These are phyloP conservation scores for Netelia melanura DNA, from an alignment of 2,888 invertebrate genomes.

Conservation along the genomic window DNA sequence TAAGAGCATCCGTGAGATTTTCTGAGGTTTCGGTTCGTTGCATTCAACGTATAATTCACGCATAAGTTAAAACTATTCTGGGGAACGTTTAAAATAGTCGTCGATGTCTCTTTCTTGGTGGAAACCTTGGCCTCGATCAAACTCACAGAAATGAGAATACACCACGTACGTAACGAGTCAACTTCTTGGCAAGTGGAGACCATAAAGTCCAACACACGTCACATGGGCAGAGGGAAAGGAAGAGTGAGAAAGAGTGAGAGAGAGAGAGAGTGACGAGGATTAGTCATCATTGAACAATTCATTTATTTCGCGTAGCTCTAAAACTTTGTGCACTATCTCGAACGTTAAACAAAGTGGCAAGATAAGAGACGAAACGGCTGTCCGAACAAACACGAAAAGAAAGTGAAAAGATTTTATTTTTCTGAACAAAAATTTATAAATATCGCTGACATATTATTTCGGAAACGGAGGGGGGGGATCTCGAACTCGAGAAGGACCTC, in stretches of 20 bases:
- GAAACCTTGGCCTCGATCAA: slow-evolving; percentile 68
- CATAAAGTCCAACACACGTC: slow-evolving; percentile 27
- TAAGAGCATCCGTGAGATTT: slow-evolving; percentile 29
- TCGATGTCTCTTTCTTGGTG: slow-evolving; percentile 10
- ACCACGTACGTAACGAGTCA: slow-evolving; percentile 42
- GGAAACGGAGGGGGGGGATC: background rate
- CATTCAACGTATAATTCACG: slow-evolving; percentile 39
- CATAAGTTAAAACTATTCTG: slow-evolving; percentile 46
- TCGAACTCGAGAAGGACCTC: background rate
- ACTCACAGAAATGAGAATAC: slow-evolving; percentile 67
- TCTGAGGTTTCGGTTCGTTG: slow-evolving; percentile 51
- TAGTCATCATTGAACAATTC: slow-evolving; percentile 62
- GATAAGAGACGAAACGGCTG: slow-evolving; percentile 43
- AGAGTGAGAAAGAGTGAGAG: background rate
- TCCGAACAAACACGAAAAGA: slow-evolving; percentile 10
- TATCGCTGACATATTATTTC: slow-evolving; percentile 39
- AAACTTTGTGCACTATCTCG: slow-evolving; percentile 24
- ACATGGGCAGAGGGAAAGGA: slow-evolving; percentile 18
- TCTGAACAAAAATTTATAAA: slow-evolving; percentile 28
- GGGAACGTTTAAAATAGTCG: slow-evolving; percentile 59
- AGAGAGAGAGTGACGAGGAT: slow-evolving; percentile 13
- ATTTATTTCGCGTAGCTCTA: slow-evolving; percentile 26
- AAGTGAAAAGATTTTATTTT: slow-evolving; percentile 23
- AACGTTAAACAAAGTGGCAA: slow-evolving; percentile 9
- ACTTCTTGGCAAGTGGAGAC: slow-evolving; percentile 62